Evolutionary conservation across 2,113 vertebrate species (phyloP), one percentile per base, ranked within the genome.

Genomic region (Odontesthes bonariensis): DNA sequence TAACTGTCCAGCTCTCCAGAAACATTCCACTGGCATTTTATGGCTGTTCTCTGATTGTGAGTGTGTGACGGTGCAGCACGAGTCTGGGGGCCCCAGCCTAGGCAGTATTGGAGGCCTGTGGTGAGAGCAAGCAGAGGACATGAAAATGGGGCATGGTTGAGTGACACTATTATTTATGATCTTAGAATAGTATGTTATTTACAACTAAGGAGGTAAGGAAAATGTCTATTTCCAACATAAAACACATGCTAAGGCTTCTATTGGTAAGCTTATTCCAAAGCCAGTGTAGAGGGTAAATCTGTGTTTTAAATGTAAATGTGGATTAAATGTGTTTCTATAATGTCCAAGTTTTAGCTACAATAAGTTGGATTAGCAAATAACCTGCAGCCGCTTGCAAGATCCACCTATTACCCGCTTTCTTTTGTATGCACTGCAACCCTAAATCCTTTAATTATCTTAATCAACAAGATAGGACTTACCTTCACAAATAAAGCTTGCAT

Each of bases 91-190:
- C 86, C 88, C 85, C 83, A 74, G 78, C 54, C 64, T 75, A 71
- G 51, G 84, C 69, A 52, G 76, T 1, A 72, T 75, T 75, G 70
- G 73, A 86, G 75, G 73, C 88, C 89, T 90, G 88, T 73, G 79
- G 88, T 83, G 89, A 92, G 88, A 89, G 88, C 90, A 88, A 86
- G 83, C 80, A 92, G 85, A 92, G 87, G 91, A 92, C 91, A 92
- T 88, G 85, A 88, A 85, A 89, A 85, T 84, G 74, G 82, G 87
- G 85, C 88, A 89, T 89, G 88, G 86, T 85, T 91, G 86, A 90
- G 79, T 90, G 91, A 89, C 89, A 91, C 75, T 69, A 67, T 87
- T 90, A 93, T 91, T 92, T 90, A 91, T 77, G 80, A 73, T 56
- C 79, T 60, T 75, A 75, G 79, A 86, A 76, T 59, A 76, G 66